A percentile compares a stretch with the other conserved stretches of the same genome.
These are phyloP conservation scores for Pterophyllum scalare DNA, from an alignment of 2,113 vertebrate species.

Conservation along the genomic window DNA sequence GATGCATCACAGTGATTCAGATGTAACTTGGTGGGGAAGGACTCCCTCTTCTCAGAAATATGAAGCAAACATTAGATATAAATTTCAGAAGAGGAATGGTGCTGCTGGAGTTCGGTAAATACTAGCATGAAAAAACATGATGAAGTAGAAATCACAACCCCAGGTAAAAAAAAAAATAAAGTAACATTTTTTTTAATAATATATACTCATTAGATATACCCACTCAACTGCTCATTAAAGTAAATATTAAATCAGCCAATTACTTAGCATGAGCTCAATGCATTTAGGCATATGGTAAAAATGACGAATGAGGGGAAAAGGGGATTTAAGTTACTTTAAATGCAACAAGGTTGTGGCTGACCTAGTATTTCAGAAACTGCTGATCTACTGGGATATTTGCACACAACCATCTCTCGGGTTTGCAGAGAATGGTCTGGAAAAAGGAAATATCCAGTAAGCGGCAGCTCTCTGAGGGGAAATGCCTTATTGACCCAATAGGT, in stretches of 20 bases:
- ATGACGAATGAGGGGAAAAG: background rate
- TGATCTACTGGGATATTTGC: background rate
- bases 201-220: too few species aligned
- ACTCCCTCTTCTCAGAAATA: conserved; percentile 10
- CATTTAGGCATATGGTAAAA: background rate
- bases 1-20: conserved; percentile 30
- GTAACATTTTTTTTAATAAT: too few species aligned
- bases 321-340: background rate
- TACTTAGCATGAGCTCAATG: background rate
- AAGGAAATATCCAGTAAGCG: background rate
- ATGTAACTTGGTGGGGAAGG: background rate
- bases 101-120: background rate
- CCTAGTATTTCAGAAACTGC: background rate
- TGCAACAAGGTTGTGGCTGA: background rate
- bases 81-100: background rate
- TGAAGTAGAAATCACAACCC: background rate
- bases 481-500: background rate
- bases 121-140: background rate
- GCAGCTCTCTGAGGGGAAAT: background rate
- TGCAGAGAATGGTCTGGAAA: background rate
- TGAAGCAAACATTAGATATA: conserved; percentile 1
- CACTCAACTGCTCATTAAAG: background rate
- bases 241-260: conserved; percentile 5
- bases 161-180: background rate
- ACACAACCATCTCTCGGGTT: background rate